Percentiles rank a stretch among this genome's conserved stretches.
Conservation (phyloP, 2,888 invertebrate species). For the Aspidiotus destructor region DNA sequence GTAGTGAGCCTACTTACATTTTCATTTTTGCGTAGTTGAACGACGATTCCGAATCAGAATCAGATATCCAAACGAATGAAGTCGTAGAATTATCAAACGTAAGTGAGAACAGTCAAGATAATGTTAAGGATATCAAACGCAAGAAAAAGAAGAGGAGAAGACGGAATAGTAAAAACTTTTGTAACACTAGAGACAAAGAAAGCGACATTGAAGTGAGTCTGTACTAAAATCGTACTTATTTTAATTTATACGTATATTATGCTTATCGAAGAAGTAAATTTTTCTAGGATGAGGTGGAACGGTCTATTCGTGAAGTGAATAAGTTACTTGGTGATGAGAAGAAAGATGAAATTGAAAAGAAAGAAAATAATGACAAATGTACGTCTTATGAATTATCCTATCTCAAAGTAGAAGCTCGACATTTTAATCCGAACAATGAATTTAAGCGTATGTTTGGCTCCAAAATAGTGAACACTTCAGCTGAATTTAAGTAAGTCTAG, state of each 20-base stretch:
- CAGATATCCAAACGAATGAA: slow-evolving; percentile 55
- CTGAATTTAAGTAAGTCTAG: slow-evolving; percentile 39
- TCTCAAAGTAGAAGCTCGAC: slow-evolving; percentile 52
- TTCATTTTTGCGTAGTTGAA: slow-evolving; percentile 19
- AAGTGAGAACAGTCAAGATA: slow-evolving; percentile 42
- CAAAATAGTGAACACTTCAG: slow-evolving; percentile 57
- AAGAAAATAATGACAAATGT: slow-evolving; percentile 13
- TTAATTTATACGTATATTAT: not conserved
- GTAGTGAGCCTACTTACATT: slow-evolving; percentile 6
- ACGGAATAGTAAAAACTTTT: slow-evolving; percentile 38
- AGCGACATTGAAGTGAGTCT: slow-evolving; percentile 53
- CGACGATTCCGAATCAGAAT: slow-evolving; percentile 51
- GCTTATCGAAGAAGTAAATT: slow-evolving; percentile 17
- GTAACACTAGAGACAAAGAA: slow-evolving; percentile 48
- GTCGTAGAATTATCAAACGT: slow-evolving; percentile 44
- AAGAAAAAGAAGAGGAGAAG: slow-evolving; percentile 59
- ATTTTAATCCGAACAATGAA: slow-evolving; percentile 70
- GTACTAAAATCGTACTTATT: not conserved
- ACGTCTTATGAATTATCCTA: slow-evolving; percentile 39
- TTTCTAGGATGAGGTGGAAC: slow-evolving; percentile 56
- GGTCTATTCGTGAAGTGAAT: slow-evolving; percentile 57
- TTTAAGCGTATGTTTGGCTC: slow-evolving; percentile 71
- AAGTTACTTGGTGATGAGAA: slow-evolving; percentile 52
- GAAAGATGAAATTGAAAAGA: slow-evolving; percentile 38
- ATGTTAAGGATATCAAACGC: slow-evolving; percentile 45